A percentile compares a stretch with the other conserved stretches of the same genome.
These are phyloP conservation scores for Cheilosia grossa DNA, from an alignment of 2,888 invertebrate genomes.

Conservation along the genomic window DNA sequence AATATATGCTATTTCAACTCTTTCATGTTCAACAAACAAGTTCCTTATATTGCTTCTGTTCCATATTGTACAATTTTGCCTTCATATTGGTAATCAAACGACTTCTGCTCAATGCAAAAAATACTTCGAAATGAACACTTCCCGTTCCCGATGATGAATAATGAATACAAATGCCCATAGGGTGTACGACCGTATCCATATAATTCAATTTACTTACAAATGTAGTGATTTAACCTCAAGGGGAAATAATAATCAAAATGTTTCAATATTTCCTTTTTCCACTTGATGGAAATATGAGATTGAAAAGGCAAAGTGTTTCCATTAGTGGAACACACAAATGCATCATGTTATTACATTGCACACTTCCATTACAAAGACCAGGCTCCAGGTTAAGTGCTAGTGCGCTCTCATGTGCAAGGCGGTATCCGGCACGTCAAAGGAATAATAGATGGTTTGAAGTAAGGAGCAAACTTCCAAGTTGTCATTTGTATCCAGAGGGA, in stretches of 20 bases:
- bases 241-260: constrained; percentile 15
- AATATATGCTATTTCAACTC: not conserved
- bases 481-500: not conserved
- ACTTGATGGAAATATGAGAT: constrained; percentile 23
- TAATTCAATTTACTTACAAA: not conserved
- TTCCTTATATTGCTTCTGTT: no score
- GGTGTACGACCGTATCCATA: not conserved
- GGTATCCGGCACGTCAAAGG: not conserved
- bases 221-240: not conserved
- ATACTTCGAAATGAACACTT: not conserved
- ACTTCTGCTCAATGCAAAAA: no score
- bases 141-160: not conserved
- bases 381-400: constrained; percentile 37
- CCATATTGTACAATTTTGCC: no score
- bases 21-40: no score
- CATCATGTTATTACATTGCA: constrained; percentile 33
- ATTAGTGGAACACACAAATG: constrained; percentile 32
- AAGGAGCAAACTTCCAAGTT: constrained; percentile 13
- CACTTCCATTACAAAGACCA: constrained; percentile 46
- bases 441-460: constrained; percentile 29
- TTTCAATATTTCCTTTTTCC: not conserved
- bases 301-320: constrained; percentile 38
- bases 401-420: not conserved
- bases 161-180: no score
- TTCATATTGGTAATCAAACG: no score